Percentiles rank a stretch among this genome's conserved stretches.
phyloP scores from a whole-genome alignment of 2,888 invertebrate species.

The Glaucopsyche alexis region DNA sequence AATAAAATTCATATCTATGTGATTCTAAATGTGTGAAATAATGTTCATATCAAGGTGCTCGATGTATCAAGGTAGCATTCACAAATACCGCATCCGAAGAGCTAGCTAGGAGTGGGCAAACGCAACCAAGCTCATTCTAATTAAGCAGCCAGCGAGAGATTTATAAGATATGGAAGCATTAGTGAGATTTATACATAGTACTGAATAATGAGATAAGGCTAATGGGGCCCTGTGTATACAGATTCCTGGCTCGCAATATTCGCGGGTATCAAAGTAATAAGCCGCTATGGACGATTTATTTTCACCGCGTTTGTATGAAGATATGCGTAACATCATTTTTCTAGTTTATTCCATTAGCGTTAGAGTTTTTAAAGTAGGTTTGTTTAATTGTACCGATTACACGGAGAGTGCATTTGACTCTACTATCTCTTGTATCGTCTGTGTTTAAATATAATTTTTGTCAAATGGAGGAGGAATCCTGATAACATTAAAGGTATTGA shows the following conservation, averaged over 20 bases:
- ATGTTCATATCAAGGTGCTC: no score
- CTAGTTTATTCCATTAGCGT: constrained; percentile 26
- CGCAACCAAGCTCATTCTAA: constrained; percentile 58
- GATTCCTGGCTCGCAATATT: constrained; percentile 43
- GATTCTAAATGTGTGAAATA: no score
- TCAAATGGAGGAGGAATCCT: neutral
- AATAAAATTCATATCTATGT: neutral
- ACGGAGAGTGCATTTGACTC: neutral
- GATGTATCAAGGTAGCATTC: neutral
- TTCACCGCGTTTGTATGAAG: constrained; percentile 35
- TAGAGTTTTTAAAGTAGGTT: neutral
- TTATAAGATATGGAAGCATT: constrained; percentile 77
- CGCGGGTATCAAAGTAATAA: constrained; percentile 37
- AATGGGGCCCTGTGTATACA: constrained; percentile 55
- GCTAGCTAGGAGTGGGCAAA: constrained; percentile 32
- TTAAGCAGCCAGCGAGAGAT: constrained; percentile 70
- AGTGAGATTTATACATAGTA: constrained; percentile 72
- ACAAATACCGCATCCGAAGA: constrained; percentile 35
- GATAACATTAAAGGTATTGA: no score
- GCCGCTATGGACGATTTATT: constrained; percentile 37
- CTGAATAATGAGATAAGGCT: constrained; percentile 73
- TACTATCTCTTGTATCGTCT: neutral
- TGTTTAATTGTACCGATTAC: neutral
- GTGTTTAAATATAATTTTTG: neutral
- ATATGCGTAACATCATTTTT: constrained; percentile 25